A percentile compares a stretch with the other conserved stretches of the same genome.
Conservation (phyloP, 2,797 vertebrate species). For the Cossypha heuglini region DNA sequence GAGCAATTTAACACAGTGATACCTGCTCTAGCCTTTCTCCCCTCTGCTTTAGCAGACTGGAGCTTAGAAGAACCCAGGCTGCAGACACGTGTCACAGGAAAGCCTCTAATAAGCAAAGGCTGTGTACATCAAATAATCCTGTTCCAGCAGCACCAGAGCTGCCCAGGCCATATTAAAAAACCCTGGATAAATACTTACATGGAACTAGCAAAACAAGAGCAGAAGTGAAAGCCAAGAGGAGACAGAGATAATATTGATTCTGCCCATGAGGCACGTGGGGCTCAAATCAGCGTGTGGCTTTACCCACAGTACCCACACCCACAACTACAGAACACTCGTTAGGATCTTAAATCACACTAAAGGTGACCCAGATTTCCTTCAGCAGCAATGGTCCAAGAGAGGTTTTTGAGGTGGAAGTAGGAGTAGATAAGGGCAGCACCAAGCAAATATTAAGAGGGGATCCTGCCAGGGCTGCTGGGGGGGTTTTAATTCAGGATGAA, state of each 20-base stretch:
- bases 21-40: slow-evolving; percentile 8
- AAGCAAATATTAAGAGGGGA: background rate
- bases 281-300: background rate
- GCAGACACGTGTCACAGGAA: slow-evolving; percentile 1
- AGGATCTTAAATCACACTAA: background rate
- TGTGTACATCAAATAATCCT: background rate
- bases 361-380: background rate
- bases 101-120: slow-evolving; percentile 36
- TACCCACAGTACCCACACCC: background rate
- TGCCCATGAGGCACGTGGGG: background rate
- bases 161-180: background rate
- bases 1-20: slow-evolving; percentile 34
- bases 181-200: background rate
- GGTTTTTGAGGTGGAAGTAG: background rate
- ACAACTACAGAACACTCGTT: background rate
- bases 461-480: background rate
- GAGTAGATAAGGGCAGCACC: background rate
- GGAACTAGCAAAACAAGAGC: background rate
- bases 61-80: background rate
- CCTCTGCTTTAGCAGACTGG: background rate
- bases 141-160: background rate
- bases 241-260: background rate
- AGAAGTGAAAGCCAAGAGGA: background rate
- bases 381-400: background rate
- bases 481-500: background rate